Evolutionary conservation across 2,797 vertebrate species (phyloP), one percentile per base, ranked within the genome.

Genomic region (Remorina albescens): DNA sequence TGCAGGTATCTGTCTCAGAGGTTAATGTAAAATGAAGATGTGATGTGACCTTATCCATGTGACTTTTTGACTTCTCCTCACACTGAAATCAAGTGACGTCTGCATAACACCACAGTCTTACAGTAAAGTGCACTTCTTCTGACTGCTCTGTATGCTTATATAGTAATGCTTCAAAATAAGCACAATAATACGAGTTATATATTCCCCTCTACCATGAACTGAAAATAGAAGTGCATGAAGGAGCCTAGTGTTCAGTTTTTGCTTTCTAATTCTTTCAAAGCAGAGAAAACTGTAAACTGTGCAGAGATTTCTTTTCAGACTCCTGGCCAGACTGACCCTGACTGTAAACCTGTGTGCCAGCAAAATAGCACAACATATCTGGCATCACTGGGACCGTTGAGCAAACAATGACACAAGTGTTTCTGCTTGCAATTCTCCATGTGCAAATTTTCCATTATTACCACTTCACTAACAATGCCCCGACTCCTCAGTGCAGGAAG

Each of bases 41-140:
- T 58, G 53, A 78, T 30, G 60, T 59, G 66, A 80, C 63, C 58
- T 71, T 34, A 37, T 54, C 15, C 4, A 6, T 44, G 28, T 44
- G 28, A 86, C 70, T 57, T 55, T 58, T 66, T 47, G 55, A 59
- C 68, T 61, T 55, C 41, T 65, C 62, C 34, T 77, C 49, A n/a
- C 60, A 19, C 56, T 46, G 53, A 49, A 74, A 81, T 72, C 39
- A 34, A 67, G 72, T 67, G 64, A 81, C 76, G 74, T 81, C 73
- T 71, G 72, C 55, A 59, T 76, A 70, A 88, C 68, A 53, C 77
- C 36, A 53, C 36, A 78, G 67, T 86, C 83, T 82, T 89, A 91
- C 89, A 92, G 93, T 95, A 95, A 95, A 95, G 94, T 95, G 94
- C 94, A 95, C 93, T 93, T 93, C 81, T 81, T 89, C 91, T 44